Percentiles rank a stretch among this genome's conserved stretches.
These are phyloP conservation scores for Atlantisia rogersi DNA, from an alignment of 2,113 vertebrate genomes.

Conservation along the genomic window DNA sequence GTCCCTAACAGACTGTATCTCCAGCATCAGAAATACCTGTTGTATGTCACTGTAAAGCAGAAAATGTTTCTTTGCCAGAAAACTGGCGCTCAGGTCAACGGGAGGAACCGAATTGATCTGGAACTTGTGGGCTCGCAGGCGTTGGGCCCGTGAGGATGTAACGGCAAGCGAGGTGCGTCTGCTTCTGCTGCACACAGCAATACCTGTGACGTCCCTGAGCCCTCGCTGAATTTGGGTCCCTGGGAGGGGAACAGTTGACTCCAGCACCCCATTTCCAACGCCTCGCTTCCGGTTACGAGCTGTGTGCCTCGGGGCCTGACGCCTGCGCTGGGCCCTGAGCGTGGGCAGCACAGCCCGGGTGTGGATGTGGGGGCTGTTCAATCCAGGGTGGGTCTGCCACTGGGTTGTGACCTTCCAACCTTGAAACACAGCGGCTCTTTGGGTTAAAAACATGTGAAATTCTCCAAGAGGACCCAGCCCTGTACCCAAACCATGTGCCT, in stretches of 20 bases:
- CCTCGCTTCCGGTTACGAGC: fast-evolving
- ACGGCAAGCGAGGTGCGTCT: no score
- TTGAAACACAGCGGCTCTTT: background rate
- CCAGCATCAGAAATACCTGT: conserved; percentile 52
- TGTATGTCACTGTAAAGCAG: conserved; percentile 54
- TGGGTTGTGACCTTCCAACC: background rate
- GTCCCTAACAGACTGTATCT: conserved; percentile 70
- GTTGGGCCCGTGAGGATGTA: background rate
- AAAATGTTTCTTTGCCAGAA: conserved; percentile 1
- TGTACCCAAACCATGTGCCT: fast-evolving
- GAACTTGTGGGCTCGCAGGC: background rate
- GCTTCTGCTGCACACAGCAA: background rate
- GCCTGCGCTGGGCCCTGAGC: fast-evolving
- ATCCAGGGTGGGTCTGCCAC: no score
- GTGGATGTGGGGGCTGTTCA: fast-evolving
- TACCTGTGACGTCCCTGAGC: no score
- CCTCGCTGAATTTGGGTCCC: background rate
- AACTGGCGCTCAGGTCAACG: background rate
- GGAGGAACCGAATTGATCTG: background rate
- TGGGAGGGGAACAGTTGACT: background rate
- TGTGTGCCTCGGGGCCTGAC: background rate
- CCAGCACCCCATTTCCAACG: background rate
- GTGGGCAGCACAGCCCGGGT: fast-evolving
- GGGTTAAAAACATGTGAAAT: background rate
- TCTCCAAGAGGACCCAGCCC: background rate